phyloP scores from a whole-genome alignment of 2,888 invertebrate species.

The Spisula subtruncata region DNA sequence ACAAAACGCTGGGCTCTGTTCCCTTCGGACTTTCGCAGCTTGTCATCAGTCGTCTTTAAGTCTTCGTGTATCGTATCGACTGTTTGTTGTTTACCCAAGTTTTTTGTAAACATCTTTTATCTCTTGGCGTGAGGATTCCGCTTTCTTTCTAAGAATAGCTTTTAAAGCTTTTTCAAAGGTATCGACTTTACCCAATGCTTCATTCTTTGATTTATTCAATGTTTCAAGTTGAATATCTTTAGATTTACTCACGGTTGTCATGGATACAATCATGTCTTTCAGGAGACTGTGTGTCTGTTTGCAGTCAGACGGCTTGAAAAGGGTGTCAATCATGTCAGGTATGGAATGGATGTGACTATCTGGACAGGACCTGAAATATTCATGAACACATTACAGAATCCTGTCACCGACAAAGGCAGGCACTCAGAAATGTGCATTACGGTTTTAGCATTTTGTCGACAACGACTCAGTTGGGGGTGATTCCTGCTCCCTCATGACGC shows the following conservation, averaged over 20 bases:
- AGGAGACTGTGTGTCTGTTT: not conserved
- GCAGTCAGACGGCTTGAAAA: not conserved
- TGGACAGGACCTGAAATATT: not conserved
- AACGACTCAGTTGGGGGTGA: no score
- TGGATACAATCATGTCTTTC: not conserved
- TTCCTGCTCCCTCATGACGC: no score
- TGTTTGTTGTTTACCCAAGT: not conserved
- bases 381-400: no score
- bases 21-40: not conserved
- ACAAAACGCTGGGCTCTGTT: conserved; percentile 36
- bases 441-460: no score
- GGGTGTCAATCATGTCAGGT: conserved; percentile 14
- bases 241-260: not conserved
- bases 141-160: not conserved
- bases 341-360: conserved; percentile 24
- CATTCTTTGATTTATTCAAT: not conserved
- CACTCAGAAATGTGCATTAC: no score
- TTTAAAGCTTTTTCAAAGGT: not conserved
- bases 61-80: not conserved
- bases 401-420: no score
- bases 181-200: not conserved
- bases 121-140: not conserved
- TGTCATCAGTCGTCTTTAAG: not conserved
- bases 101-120: not conserved
- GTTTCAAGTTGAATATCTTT: not conserved